A percentile compares a stretch with the other conserved stretches of the same genome.
phyloP scores from a whole-genome alignment of 1,140 invertebrate species.

The Zaprionus ghesquierei region DNA sequence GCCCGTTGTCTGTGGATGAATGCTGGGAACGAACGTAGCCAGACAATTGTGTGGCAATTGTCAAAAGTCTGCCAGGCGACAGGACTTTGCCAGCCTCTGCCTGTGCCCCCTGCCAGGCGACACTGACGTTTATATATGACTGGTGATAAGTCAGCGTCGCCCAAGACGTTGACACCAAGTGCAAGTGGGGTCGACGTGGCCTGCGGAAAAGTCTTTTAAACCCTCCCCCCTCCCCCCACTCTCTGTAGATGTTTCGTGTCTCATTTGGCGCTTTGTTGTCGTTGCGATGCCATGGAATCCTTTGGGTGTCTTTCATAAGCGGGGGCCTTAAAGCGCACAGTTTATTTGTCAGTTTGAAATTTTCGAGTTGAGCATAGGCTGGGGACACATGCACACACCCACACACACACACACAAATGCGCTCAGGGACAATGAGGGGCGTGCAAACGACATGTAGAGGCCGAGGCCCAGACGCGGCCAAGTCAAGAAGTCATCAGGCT shows the following conservation, averaged over 20 bases:
- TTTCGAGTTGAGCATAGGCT: slow-evolving; percentile 69
- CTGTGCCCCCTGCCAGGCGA: neutral
- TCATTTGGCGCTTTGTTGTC: slow-evolving; percentile 51
- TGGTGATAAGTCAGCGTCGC: slow-evolving; percentile 66
- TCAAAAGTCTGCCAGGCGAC: slow-evolving; percentile 65
- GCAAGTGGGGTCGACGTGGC: slow-evolving; percentile 26
- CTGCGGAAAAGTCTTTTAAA: neutral
- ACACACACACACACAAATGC: neutral
- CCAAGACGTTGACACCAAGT: slow-evolving; percentile 53
- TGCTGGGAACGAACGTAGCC: slow-evolving; percentile 33
- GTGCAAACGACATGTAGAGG: slow-evolving; percentile 47
- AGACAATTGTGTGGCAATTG: slow-evolving; percentile 79
- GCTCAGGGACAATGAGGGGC: slow-evolving; percentile 22
- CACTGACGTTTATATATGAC: slow-evolving; percentile 75
- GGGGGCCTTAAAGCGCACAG: slow-evolving; percentile 45
- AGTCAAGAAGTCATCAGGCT: slow-evolving; percentile 1
- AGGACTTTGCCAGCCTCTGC: slow-evolving; percentile 16
- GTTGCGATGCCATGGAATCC: slow-evolving; percentile 60
- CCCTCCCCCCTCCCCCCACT: neutral
- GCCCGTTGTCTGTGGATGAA: slow-evolving; percentile 34
- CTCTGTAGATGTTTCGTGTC: slow-evolving; percentile 21
- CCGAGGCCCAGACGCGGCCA: slow-evolving; percentile 2
- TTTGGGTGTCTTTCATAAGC: slow-evolving; percentile 58
- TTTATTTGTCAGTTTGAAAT: slow-evolving; percentile 77
- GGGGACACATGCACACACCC: slow-evolving; percentile 26